phyloP scores from a whole-genome alignment of 2,888 invertebrate species.

The Acronicta aceris region DNA sequence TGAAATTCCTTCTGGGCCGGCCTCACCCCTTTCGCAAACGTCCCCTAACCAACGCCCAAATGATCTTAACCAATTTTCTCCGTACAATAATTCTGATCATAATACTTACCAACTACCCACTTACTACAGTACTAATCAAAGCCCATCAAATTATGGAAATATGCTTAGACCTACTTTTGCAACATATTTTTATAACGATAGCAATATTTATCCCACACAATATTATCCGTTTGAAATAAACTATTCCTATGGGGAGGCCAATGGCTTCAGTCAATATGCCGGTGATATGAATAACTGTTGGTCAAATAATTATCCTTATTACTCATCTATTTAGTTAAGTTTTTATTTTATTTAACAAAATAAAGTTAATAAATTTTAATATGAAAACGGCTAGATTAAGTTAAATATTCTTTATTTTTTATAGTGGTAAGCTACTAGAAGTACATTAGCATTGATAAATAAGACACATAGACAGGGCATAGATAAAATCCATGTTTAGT shows the following conservation, averaged over 20 bases:
- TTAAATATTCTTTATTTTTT: neutral
- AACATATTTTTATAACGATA: constrained; percentile 51
- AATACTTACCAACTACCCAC: constrained; percentile 40
- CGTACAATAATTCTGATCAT: constrained; percentile 17
- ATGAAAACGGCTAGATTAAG: neutral
- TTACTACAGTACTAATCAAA: constrained; percentile 18
- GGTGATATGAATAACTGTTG: constrained; percentile 30
- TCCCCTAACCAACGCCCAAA: constrained; percentile 3
- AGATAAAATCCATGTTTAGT: no score
- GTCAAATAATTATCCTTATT: constrained; percentile 28
- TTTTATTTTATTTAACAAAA: constrained; percentile 1
- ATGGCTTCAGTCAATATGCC: constrained; percentile 35
- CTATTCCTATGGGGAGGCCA: constrained; percentile 27
- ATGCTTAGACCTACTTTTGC: constrained; percentile 7
- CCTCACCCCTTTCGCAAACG: constrained; percentile 14
- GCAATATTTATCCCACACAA: constrained; percentile 64
- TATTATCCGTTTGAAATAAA: constrained; percentile 62
- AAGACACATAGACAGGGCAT: neutral
- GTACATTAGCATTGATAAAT: neutral
- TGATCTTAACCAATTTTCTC: constrained; percentile 11
- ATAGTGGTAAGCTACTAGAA: neutral
- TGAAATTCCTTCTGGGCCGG: constrained; percentile 35
- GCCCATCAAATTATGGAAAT: constrained; percentile 4
- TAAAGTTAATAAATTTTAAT: neutral
- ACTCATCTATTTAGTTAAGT: constrained; percentile 18